Evolutionary conservation across 1,140 invertebrate genomes (phyloP), one percentile per base, ranked within the genome.

Genomic region (Lepidurus arcticus): DNA sequence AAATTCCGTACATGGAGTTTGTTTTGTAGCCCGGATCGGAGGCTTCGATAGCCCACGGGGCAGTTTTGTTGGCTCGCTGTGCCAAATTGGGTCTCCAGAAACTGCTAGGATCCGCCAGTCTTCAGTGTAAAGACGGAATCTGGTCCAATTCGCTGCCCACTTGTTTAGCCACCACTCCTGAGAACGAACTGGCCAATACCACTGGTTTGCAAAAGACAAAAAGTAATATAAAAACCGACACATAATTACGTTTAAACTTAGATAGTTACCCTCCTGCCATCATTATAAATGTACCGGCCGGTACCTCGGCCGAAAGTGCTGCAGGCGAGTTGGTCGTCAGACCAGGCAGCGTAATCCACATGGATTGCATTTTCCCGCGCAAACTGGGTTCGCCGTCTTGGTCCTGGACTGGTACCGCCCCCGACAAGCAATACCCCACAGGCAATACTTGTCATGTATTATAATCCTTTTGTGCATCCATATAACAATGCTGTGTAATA

Each of bases 191-290:
- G 74, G 93, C 92, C 73, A 94, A 94, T 86, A 94, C 92, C 84
- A 93, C 92, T 80, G 91, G 91, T 93, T 86, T 84, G 24, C 26
- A 11, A 44, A 42, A 16, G 8, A 76, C 1, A 53, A 44, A 45
- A 45, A 74, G 1, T 76, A 44, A 44, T 42, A 0, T 76, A 76
- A 47, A 44, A 79, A 16, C 42, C 24, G 0, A 7, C 0, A 24
- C 24, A 24, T 24, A 79, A 82, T 78, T 80, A 79, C 34, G 2
- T 34, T 3, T 81, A 80, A 81, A 76, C 47, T 82, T 82, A 93
- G 93, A 92, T 80, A 91, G 93, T 80, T 91, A 91, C 10, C 93
- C 94, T 0, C 94, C 94, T 1, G 93, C 93, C 1, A 92, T 96
- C 77, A 87, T 93, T 5, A 92, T 94, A 78, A 90, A 91, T 80